These are phyloP conservation scores for Amblyraja radiata DNA, from an alignment of 2,797 vertebrate species.

Conservation along the genomic window DNA sequence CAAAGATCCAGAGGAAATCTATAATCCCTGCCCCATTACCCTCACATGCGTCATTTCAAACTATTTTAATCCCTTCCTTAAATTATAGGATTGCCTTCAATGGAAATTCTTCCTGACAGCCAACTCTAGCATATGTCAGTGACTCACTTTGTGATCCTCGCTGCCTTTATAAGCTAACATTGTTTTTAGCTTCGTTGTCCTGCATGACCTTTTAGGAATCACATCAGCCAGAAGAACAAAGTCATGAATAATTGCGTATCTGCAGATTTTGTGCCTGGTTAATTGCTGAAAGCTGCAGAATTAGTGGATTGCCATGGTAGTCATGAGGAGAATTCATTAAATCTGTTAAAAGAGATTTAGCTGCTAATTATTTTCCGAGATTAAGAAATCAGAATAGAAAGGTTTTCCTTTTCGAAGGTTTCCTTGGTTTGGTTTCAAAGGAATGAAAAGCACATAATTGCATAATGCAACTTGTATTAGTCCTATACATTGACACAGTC, in stretches of 20 bases:
- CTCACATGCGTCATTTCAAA: background rate
- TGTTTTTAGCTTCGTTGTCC: background rate
- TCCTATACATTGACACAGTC: background rate
- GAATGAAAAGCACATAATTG: background rate
- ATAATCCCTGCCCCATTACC: too few relatives aligned
- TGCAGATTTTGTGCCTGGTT: background rate
- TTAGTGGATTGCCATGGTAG: background rate
- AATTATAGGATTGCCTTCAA: background rate
- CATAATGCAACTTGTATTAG: background rate
- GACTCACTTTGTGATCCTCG: background rate
- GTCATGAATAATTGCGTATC: background rate
- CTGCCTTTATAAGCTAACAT: background rate
- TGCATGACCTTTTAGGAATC: background rate
- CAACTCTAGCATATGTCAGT: background rate
- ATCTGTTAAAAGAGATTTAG: background rate
- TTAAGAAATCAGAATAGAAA: too few relatives aligned
- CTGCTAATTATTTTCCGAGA: background rate
- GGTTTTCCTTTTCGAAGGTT: background rate
- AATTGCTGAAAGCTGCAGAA: background rate
- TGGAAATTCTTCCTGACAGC: background rate
- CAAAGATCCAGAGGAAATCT: too few relatives aligned
- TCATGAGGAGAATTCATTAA: too few relatives aligned
- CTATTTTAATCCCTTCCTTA: background rate
- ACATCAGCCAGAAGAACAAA: background rate
- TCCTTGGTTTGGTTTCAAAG: background rate